Base-by-base conservation (phyloP, 2,797 vertebrate species). In the Todus mexicanus region DNA sequence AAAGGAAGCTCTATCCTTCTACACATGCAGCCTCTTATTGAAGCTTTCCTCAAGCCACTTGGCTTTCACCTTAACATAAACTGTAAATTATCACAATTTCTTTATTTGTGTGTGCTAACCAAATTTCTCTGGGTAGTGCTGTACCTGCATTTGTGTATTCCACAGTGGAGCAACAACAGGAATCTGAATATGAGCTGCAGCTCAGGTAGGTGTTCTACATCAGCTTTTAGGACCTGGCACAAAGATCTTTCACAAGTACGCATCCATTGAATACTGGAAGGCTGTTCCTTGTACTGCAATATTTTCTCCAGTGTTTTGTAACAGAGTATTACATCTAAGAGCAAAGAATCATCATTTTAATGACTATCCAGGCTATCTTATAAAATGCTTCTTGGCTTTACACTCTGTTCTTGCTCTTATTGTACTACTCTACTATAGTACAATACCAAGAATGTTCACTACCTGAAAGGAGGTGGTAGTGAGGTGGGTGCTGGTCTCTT, bases 1-100 rank as follows among this genome's bases (percentile, higher is more conserved):
- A 64, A 60, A 48, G 12, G 38, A 65, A 78, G 16, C 22, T 75
- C 38, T 31, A 33, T 15, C 19, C 31, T 48, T 15, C 19, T 64
- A 70, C 70, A 42, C 51, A 14, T 10, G 2, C 17, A 50, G 15
- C 56, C 18, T 65, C n/a, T 31, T 45, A 0, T 1, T 15, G 5
- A 42, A 54, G 38, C 6, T 89, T 79, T 64, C 45, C 33, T 75
- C 27, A 56, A 77, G 31, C 33, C 31, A 19, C 51, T 26, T 18
- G 10, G 22, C 27, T 74, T 63, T 50, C 26, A 53, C 18, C 2
- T 72, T 63, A 27, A 42, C 12, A 5, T 12, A 35, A 70, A 27
- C 16, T 56, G 25, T 45, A 50, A 68, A 75, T 35, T 37, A 63
- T 18, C 20, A 22, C 9, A 5, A n/a, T 43, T 81, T 71, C 35